phyloP scores from a whole-genome alignment of 1,140 invertebrate species.

The Leguminivora glycinivorella region DNA sequence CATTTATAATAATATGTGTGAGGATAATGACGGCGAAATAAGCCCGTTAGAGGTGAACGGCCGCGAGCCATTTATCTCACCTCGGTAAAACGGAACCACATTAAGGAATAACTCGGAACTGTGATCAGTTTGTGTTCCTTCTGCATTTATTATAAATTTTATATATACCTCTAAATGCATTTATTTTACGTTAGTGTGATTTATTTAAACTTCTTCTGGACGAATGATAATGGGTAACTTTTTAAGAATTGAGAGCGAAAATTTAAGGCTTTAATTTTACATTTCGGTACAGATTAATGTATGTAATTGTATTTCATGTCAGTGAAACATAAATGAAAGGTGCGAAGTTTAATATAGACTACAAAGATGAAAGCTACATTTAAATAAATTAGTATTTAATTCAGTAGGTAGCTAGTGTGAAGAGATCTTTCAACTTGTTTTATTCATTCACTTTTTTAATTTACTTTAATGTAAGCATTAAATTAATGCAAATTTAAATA shows the following conservation, averaged over 20 bases:
- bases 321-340: too few species aligned
- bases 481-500: neutral
- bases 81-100: conserved; percentile 4
- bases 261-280: neutral
- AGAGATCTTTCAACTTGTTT: too few species aligned
- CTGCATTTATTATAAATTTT: too few species aligned
- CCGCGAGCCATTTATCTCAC: conserved; percentile 22
- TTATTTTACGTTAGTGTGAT: too few species aligned
- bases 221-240: neutral
- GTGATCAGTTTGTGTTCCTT: neutral
- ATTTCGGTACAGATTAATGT: neutral
- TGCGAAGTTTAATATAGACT: neutral
- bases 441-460: neutral
- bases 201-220: too few species aligned
- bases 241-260: neutral
- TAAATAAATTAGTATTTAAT: too few species aligned
- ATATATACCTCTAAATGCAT: too few species aligned
- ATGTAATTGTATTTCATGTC: neutral
- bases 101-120: conserved; percentile 5
- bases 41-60: conserved; percentile 23
- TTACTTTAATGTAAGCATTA: neutral
- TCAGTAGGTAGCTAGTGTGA: too few species aligned
- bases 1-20: neutral
- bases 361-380: too few species aligned
- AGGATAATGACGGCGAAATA: conserved; percentile 13